Conservation (phyloP, 2,888 invertebrate species). For the Opisthograptis luteolata region DNA sequence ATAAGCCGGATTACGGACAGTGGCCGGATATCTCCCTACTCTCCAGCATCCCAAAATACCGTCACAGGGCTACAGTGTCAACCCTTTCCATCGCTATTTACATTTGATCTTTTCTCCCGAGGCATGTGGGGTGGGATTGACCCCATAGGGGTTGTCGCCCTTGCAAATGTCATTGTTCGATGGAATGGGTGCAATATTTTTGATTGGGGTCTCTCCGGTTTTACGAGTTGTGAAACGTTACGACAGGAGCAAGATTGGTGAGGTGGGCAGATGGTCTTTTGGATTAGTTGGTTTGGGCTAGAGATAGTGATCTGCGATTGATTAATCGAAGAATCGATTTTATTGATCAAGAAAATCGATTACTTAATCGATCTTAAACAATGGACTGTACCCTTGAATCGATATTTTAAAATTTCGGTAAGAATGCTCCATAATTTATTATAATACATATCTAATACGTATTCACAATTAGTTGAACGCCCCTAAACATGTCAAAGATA, state of each 20-base stretch:
- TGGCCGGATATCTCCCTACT: background rate
- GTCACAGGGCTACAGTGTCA: slow-evolving; percentile 4
- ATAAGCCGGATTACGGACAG: background rate
- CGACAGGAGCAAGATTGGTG: background rate
- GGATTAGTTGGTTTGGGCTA: too few relatives aligned
- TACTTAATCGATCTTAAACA: too few relatives aligned
- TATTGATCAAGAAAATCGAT: too few relatives aligned
- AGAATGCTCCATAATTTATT: too few relatives aligned
- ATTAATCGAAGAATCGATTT: too few relatives aligned
- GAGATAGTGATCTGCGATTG: too few relatives aligned
- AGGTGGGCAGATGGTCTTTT: too few relatives aligned
- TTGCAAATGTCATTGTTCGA: slow-evolving; percentile 25
- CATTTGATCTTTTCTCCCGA: slow-evolving; percentile 40
- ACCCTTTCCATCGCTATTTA: slow-evolving; percentile 34
- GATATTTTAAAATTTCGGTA: too few relatives aligned
- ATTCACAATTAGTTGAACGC: too few relatives aligned
- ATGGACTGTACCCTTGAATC: too few relatives aligned
- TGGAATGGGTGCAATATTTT: slow-evolving; percentile 6
- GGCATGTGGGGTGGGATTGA: slow-evolving; percentile 24
- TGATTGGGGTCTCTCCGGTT: slow-evolving; percentile 15
- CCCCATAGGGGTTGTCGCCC: slow-evolving; percentile 23
- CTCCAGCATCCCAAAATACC: background rate
- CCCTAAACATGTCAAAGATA: too few relatives aligned
- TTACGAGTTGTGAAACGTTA: slow-evolving; percentile 8
- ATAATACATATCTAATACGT: too few relatives aligned